Conservation (phyloP, 1,140 invertebrate species). For the Lerema accius region DNA sequence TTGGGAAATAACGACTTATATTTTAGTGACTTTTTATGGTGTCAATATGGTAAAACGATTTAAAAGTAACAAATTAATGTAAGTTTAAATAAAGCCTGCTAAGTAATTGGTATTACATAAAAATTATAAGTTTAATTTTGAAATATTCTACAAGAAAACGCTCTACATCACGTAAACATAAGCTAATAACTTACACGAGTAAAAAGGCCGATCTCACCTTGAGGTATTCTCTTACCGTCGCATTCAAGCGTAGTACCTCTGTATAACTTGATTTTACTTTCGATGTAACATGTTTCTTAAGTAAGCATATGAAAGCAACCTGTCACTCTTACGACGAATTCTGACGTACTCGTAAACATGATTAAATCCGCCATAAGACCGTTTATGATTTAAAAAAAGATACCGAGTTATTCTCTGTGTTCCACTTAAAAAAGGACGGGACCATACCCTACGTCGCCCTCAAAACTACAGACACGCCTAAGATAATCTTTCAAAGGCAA, state of each 20-base stretch:
- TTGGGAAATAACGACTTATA: too few relatives aligned
- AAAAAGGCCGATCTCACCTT: slow-evolving; percentile 24
- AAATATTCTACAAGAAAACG: neutral
- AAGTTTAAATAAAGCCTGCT: too few relatives aligned
- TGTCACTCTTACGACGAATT: slow-evolving; percentile 2
- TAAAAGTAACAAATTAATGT: too few relatives aligned
- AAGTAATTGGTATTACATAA: too few relatives aligned
- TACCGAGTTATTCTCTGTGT: slow-evolving; percentile 10
- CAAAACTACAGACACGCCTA: slow-evolving; percentile 43
- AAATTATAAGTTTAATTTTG: too few relatives aligned
- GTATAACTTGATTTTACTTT: slow-evolving; percentile 27
- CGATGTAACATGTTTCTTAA: slow-evolving; percentile 25
- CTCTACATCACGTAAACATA: slow-evolving; percentile 13
- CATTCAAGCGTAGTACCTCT: slow-evolving; percentile 26
- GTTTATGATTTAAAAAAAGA: slow-evolving; percentile 21
- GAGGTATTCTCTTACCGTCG: slow-evolving; percentile 24
- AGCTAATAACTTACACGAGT: slow-evolving; percentile 11
- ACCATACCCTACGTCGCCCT: slow-evolving; percentile 33
- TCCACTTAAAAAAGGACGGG: slow-evolving; percentile 25
- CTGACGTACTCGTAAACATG: slow-evolving; percentile 12
- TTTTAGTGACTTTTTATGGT: too few relatives aligned
- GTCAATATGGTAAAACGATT: too few relatives aligned
- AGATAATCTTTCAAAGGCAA: slow-evolving; percentile 57
- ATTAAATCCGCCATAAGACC: slow-evolving; percentile 15
- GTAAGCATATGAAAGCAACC: slow-evolving; percentile 18